Conservation (phyloP, 2,797 vertebrate genomes). For the Danio kyathit region DNA sequence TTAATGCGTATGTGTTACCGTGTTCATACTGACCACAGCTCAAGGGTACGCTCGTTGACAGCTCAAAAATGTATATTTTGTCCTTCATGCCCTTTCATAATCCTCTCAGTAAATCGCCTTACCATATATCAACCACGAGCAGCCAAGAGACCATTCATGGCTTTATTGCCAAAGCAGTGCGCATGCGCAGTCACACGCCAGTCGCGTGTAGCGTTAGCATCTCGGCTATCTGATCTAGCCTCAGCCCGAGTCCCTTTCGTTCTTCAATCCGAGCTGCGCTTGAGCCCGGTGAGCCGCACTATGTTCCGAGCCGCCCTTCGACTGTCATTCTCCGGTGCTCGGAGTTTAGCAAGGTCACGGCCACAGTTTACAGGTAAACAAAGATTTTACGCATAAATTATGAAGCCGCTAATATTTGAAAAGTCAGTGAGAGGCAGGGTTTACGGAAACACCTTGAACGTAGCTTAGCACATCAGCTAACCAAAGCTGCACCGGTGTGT, state of each 20-base stretch:
- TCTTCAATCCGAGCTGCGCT: not conserved
- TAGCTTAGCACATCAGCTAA: slow-evolving; percentile 36
- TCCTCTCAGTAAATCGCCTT: not conserved
- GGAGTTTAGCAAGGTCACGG: slow-evolving; percentile 74
- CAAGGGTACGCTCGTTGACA: not conserved
- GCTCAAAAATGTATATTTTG: not conserved
- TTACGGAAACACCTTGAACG: slow-evolving; percentile 21
- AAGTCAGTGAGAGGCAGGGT: not conserved
- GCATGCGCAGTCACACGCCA: slow-evolving; percentile 36
- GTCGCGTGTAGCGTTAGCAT: slow-evolving; percentile 12
- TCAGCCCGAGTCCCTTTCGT: not conserved
- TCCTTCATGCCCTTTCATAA: slow-evolving; percentile 14
- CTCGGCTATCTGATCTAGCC: not conserved
- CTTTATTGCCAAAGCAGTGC: not conserved
- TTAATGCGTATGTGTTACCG: not conserved
- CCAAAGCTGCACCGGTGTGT: not conserved
- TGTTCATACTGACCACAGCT: not conserved
- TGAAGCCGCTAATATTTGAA: not conserved
- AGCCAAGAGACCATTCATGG: not conserved
- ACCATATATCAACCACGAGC: not conserved
- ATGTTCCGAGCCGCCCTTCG: slow-evolving; percentile 84
- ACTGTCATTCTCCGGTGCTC: slow-evolving; percentile 78
- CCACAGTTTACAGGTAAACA: slow-evolving; percentile 73
- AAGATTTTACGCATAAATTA: not conserved
- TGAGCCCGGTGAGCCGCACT: slow-evolving; percentile 50